phyloP scores from a whole-genome alignment of 2,797 vertebrate genomes.

The Leptodactylus fallax region DNA sequence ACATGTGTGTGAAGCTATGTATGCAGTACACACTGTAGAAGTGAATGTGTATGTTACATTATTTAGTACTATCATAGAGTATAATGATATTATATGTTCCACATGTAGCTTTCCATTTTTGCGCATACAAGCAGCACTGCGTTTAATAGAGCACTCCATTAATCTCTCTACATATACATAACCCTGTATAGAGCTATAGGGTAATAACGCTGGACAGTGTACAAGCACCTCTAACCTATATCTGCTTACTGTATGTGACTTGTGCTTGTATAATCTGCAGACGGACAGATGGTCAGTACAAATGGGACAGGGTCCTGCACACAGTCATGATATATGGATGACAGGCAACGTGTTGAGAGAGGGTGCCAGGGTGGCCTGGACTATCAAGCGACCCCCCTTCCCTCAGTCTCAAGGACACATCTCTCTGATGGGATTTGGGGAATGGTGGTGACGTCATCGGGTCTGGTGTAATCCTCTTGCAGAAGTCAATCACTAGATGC shows the following conservation, averaged over 20 bases:
- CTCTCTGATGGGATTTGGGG: conserved; percentile 96
- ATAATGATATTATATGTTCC: background rate
- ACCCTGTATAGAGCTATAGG: background rate
- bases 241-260: background rate
- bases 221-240: background rate
- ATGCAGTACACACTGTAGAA: background rate
- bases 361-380: conserved; percentile 26
- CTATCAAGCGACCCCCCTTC: conserved; percentile 48
- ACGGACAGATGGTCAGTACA: conserved; percentile 3
- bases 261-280: background rate
- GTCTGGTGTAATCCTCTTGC: conserved; percentile 96
- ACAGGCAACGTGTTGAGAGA: conserved; percentile 9
- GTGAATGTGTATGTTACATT: background rate
- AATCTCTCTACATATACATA: background rate
- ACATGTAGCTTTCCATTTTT: background rate
- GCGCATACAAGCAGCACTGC: no score
- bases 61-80: no score
- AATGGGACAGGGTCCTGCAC: background rate
- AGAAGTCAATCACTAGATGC: conserved; percentile 91
- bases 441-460: conserved; percentile 97
- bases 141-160: background rate
- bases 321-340: background rate
- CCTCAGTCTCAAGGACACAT: conserved; percentile 92
- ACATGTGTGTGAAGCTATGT: background rate
- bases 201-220: background rate